A percentile compares a stretch with the other conserved stretches of the same genome.
These are phyloP conservation scores for Ciona savignyi DNA, from an alignment of 23 tunicate species.

Conservation along the genomic window DNA sequence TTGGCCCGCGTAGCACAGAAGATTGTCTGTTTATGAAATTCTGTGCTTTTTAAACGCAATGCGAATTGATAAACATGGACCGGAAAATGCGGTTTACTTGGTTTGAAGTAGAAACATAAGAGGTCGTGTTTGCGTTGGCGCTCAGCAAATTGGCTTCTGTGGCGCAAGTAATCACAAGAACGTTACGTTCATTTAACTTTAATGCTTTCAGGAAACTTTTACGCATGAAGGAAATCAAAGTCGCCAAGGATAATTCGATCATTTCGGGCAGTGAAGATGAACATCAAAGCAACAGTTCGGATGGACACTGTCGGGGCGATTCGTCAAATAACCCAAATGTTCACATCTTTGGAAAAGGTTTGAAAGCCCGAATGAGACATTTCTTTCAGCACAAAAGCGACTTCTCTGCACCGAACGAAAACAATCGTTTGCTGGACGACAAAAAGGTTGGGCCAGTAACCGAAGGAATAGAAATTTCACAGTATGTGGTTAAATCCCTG, in stretches of 20 bases:
- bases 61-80: too few relatives aligned
- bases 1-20: too few relatives aligned
- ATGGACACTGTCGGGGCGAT: neutral
- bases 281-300: neutral
- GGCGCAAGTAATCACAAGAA: too few relatives aligned
- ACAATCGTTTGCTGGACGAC: neutral
- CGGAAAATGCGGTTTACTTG: too few relatives aligned
- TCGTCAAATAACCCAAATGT: too few relatives aligned
- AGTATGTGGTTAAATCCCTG: neutral
- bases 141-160: too few relatives aligned
- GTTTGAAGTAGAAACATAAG: too few relatives aligned
- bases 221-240: constrained; percentile 17
- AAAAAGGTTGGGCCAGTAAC: neutral
- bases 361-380: neutral
- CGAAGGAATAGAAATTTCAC: neutral
- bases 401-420: neutral
- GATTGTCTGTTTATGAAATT: too few relatives aligned
- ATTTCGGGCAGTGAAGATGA: neutral
- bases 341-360: neutral
- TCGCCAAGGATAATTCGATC: constrained; percentile 1
- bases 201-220: constrained; percentile 22
- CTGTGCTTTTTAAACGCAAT: too few relatives aligned
- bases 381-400: neutral
- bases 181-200: too few relatives aligned
- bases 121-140: too few relatives aligned